Evolutionary conservation across 2,797 vertebrate species (phyloP), one percentile per base, ranked within the genome.

Genomic region (Phoebastria nigripes): DNA sequence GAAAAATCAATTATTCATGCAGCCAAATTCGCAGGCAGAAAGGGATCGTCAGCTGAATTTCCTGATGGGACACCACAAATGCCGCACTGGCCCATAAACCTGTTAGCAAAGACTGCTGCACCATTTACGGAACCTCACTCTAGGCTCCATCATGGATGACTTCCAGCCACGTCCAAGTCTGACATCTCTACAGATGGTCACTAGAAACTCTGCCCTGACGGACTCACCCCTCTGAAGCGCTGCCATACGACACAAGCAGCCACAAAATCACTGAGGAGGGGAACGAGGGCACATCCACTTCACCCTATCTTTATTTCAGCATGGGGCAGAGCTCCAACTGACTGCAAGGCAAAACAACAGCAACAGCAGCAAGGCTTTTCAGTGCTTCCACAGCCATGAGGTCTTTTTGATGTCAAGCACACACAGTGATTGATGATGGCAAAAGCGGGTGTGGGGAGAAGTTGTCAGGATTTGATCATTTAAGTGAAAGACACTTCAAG

Each of bases 401-500:
- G 74, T 16, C 42, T 42, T 80, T 90, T 33, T 76, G 87, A 92
- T 54, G 79, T 69, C 92, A 89, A 61, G 52, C 44, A 20, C 70
- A n/a, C 25, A 47, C 41, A 3, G 56, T 17, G 86, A 82, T 33
- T 39, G 74, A 55, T 15, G 67, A 94, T 80, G 81, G 86, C 65
- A 78, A 81, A 89, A 62, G 70, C 2, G 1, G 44, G 82, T 41
- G 42, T 41, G 41, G 69, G 71, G 81, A 91, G 46, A 85, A 72
- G 35, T n/a, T 92, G 90, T 82, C 90, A 92, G 78, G 81, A 92
- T 94, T 85, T 93, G 71, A 96, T 92, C 37, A 6, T 87, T 89
- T 80, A 79, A 87, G 85, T 47, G 92, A 91, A 78, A 95, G 90
- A 70, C 67, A 89, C 63, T 95, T 96, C 83, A 90, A 94, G 82